Evolutionary conservation across 2,888 invertebrate genomes (phyloP), one percentile per base, ranked within the genome.

Genomic region (Isoperla grammatica): DNA sequence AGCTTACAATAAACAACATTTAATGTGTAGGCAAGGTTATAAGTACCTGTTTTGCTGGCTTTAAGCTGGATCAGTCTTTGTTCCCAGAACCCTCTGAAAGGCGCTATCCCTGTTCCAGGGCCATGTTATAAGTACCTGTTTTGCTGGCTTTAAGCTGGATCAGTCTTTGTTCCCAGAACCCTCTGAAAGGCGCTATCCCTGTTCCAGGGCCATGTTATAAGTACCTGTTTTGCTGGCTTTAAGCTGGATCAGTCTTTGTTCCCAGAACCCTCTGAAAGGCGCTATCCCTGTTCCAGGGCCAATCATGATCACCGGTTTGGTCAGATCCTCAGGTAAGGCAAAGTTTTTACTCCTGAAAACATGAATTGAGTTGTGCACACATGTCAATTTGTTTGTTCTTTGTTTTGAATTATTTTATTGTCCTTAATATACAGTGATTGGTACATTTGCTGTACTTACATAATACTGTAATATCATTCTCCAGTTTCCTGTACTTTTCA

Each of bases 201-300:
- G 95, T 95, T 17, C 96, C 88, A 0, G 94, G 93, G 0, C 94
- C 93, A 40, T 12, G 12, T 11, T 12, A 11, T 15, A 20, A 15
- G n/a, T 40, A 60, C 60, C 60, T n/a, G 15, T n/a, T 3, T 35
- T 13, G 15, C 39, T 37, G 22, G 59, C 45, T 35, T 42, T 15
- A 15, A 49, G 43, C 67, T 71, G 65, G 50, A 68, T 62, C 42
- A 64, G 69, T 50, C 87, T 82, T 68, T 95, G 91, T 71, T 94
- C 90, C 95, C 95, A 95, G 72, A 95, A 95, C 15, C 90, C 89
- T 69, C 95, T 80, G 77, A 95, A 96, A 0, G 96, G 95, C 0
- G 95, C 95, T 55, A 95, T 92, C 2, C 95, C 95, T 0, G 95
- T 95, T 17, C 96, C 88, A 0, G 94, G 93, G 0, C 94, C 93